Percentiles rank a stretch among this genome's conserved stretches.
Evolutionary conservation across 2,797 vertebrate genomes (phyloP).

Genomic region (Microcaecilia unicolor): DNA sequence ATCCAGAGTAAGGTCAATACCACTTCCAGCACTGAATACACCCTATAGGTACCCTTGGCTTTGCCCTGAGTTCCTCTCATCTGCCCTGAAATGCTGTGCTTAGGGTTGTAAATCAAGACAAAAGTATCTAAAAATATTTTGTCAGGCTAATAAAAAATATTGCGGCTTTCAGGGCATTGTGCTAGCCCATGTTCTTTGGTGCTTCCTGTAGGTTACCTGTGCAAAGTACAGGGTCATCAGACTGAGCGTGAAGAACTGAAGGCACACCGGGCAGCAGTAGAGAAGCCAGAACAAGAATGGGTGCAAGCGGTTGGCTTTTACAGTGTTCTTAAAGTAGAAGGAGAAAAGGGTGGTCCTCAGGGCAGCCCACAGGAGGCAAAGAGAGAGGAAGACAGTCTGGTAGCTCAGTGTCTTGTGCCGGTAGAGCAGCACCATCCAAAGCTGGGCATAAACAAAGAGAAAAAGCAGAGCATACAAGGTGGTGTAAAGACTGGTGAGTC

Average conservation of each 20-base stretch:
- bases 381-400: conserved; percentile 77
- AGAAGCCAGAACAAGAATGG: conserved; percentile 71
- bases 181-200: too few relatives aligned
- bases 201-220: conserved; percentile 54
- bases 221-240: conserved; percentile 83
- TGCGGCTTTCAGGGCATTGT: too few relatives aligned
- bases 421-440: conserved; percentile 73
- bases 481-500: conserved; percentile 73
- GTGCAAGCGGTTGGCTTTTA: conserved; percentile 69
- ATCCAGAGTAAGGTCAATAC: too few relatives aligned
- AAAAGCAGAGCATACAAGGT: conserved; percentile 66
- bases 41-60: too few relatives aligned
- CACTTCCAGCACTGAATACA: too few relatives aligned
- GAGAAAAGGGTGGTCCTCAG: conserved; percentile 78
- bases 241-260: conserved; percentile 84
- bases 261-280: conserved; percentile 80
- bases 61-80: too few relatives aligned
- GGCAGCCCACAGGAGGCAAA: conserved; percentile 78
- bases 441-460: conserved; percentile 70
- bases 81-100: too few relatives aligned
- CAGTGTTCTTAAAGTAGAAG: conserved; percentile 72
- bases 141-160: too few relatives aligned
- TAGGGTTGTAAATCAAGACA: too few relatives aligned
- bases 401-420: conserved; percentile 80
- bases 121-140: too few relatives aligned